phyloP scores from a whole-genome alignment of 2,113 vertebrate genomes.

The Istiophorus platypterus region DNA sequence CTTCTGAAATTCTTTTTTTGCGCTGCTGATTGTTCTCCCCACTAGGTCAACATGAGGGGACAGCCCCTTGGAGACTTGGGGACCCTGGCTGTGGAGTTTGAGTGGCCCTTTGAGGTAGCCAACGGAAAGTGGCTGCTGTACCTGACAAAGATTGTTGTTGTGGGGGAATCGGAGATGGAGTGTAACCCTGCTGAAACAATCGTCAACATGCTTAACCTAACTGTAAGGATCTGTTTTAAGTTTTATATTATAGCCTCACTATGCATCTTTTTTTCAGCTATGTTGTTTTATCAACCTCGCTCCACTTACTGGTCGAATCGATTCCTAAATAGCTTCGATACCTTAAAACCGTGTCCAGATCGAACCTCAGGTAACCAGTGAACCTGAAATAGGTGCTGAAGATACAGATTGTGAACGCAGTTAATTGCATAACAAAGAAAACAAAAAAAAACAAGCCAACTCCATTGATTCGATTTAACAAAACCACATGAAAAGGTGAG shows the following conservation, averaged over 20 bases:
- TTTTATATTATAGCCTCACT: background rate
- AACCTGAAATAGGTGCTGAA: background rate
- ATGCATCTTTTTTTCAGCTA: background rate
- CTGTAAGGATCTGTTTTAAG: constrained; percentile 82
- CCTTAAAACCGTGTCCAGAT: background rate
- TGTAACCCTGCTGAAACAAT: constrained; percentile 87
- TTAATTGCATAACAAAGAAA: too few species aligned
- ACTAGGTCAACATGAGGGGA: constrained; percentile 86
- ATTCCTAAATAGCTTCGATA: background rate
- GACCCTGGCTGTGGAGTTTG: constrained; percentile 88
- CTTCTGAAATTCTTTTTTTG: background rate
- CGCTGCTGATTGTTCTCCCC: background rate
- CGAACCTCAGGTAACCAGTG: background rate
- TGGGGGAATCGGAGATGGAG: constrained; percentile 74
- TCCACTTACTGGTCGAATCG: background rate
- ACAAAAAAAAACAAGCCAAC: background rate
- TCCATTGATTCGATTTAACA: background rate
- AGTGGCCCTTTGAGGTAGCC: constrained; percentile 92
- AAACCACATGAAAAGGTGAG: constrained; percentile 8
- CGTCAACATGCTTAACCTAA: constrained; percentile 91
- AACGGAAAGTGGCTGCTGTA: constrained; percentile 98
- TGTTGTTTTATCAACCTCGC: background rate
- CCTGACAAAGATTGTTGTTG: constrained; percentile 88
- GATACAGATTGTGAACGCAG: background rate
- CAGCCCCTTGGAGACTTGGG: constrained; percentile 87